These are phyloP conservation scores for Aleadryas rufinucha DNA, from an alignment of 2,113 vertebrate species.

Conservation along the genomic window DNA sequence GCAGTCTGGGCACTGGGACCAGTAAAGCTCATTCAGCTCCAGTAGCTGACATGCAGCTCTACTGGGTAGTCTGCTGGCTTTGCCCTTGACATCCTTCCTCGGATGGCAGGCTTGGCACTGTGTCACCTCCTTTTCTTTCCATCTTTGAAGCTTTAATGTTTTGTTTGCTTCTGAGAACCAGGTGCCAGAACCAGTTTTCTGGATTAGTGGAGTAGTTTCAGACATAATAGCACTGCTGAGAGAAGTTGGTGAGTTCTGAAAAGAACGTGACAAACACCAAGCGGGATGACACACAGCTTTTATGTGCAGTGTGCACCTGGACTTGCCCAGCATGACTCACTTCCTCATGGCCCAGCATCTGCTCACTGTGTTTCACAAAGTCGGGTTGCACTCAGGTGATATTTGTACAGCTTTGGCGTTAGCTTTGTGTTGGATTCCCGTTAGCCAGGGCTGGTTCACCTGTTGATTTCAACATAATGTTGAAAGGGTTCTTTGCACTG, in stretches of 20 bases:
- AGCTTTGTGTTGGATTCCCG: fast-evolving
- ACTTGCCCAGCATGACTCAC: not conserved
- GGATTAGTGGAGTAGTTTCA: not conserved
- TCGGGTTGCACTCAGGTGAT: not conserved
- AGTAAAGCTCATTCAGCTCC: not conserved
- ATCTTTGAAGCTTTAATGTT: not conserved
- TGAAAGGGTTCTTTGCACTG: not conserved
- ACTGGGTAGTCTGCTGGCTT: not conserved
- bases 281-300: not conserved
- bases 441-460: not conserved
- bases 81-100: not conserved
- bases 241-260: not conserved
- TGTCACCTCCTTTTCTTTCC: not conserved
- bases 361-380: not conserved
- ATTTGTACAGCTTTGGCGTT: not conserved
- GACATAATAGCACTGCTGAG: fast-evolving
- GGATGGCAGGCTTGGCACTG: not conserved
- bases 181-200: not conserved
- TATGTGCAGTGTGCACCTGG: not conserved
- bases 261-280: not conserved
- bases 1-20: not conserved
- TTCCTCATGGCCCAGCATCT: not conserved
- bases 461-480: not conserved
- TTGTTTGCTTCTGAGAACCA: not conserved
- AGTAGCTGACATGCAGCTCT: not conserved